Conservation (phyloP, 2,797 vertebrate genomes). For the Smutsia temminckii region DNA sequence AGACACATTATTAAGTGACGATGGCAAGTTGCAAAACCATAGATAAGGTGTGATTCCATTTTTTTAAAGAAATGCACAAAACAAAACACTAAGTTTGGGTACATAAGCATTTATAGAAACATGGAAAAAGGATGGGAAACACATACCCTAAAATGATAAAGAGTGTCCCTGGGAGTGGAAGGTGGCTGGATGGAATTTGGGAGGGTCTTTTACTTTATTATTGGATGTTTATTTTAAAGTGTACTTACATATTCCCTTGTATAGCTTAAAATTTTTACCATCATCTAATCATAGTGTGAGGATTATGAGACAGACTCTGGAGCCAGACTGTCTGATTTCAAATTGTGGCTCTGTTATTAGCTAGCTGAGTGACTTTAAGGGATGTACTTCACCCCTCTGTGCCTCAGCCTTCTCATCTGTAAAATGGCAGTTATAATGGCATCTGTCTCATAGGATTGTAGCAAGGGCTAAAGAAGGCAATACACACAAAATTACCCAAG, state of each 20-base stretch:
- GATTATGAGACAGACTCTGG: not conserved
- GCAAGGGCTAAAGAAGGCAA: not conserved
- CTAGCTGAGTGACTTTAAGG: not conserved
- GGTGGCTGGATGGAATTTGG: not conserved
- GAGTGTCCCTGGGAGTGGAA: not conserved
- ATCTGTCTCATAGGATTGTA: fast-evolving
- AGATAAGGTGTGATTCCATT: not conserved
- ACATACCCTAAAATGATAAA: not conserved
- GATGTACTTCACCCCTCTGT: not conserved
- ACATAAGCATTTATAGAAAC: not conserved
- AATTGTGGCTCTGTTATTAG: not conserved
- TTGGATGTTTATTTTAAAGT: not conserved
- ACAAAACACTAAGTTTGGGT: not conserved
- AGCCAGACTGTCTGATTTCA: not conserved
- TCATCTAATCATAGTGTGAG: not conserved
- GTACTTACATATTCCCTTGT: not conserved
- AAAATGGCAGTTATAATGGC: not conserved
- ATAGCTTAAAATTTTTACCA: not conserved
- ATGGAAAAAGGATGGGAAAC: not conserved
- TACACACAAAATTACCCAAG: not conserved
- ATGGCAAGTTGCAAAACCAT: not conserved
- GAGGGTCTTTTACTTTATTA: not conserved
- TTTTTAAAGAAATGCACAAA: not conserved
- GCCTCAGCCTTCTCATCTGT: not conserved
- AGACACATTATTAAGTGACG: not conserved